Evolutionary conservation across 92 coral and sea anemone genomes (phyloP).

Genomic region (Anthopleura xanthogrammica): DNA sequence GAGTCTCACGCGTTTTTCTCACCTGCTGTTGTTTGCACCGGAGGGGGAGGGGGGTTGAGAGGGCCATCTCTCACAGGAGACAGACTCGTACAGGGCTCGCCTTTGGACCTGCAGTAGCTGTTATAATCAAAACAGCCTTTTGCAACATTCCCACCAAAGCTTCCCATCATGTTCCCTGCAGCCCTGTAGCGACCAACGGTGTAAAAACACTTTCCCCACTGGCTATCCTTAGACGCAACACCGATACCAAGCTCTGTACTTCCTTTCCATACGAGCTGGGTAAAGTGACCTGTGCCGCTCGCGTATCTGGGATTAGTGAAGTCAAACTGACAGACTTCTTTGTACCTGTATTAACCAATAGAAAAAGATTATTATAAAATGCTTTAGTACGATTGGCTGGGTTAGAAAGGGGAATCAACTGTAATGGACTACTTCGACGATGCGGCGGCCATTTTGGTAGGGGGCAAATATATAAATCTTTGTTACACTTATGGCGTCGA

Average conservation of each 20-base stretch:
- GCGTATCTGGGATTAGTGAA: slow-evolving; percentile 36
- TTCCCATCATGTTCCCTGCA: slow-evolving; percentile 67
- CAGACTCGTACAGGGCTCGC: slow-evolving; percentile 31
- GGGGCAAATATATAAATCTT: too few relatives aligned
- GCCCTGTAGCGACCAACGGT: slow-evolving; percentile 75
- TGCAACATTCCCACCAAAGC: slow-evolving; percentile 51
- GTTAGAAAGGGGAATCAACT: too few relatives aligned
- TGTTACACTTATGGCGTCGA: too few relatives aligned
- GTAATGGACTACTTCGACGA: too few relatives aligned
- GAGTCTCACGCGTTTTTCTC: neutral
- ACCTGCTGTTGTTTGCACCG: slow-evolving; percentile 19
- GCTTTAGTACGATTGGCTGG: too few relatives aligned
- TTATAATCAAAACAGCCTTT: slow-evolving; percentile 54
- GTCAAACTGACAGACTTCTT: slow-evolving; percentile 41
- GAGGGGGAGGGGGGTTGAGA: slow-evolving; percentile 13
- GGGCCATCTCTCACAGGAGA: slow-evolving; percentile 21
- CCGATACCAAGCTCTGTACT: slow-evolving; percentile 80
- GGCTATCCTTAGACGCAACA: slow-evolving; percentile 44
- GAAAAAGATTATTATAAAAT: too few relatives aligned
- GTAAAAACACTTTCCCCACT: slow-evolving; percentile 55
- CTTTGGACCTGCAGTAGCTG: slow-evolving; percentile 25
- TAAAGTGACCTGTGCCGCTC: slow-evolving; percentile 68
- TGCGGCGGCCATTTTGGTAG: too few relatives aligned
- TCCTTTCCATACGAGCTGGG: slow-evolving; percentile 84
- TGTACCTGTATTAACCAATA: slow-evolving; percentile 36